Base-by-base conservation (phyloP, 2,888 invertebrate genomes). In the Spialia ferax region DNA sequence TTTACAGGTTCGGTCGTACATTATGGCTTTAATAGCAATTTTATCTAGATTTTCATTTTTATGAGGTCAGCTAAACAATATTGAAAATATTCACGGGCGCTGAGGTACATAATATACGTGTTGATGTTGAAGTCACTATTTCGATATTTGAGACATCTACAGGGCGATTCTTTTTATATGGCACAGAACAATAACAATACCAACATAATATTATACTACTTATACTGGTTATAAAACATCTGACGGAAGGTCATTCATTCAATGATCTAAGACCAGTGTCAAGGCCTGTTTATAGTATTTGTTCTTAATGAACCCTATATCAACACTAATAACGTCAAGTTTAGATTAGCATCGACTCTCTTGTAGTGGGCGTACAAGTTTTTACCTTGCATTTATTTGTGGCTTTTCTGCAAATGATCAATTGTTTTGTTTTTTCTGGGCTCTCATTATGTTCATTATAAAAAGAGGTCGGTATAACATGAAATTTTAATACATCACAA, bases 301-400 rank as follows among this genome's bases (percentile, higher is more conserved):
- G n/a, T 32, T 32, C 32, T 64, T 70, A 45, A 18, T 8, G 15
- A 22, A 32, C 11, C 32, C 32, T 20, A 48, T 45, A 32, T 32
- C 48, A 20, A 64, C 10, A 20, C 1, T 18, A 15, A 48, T 64
- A 64, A 18, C n/a, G 48, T 32, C 22, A 18, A 32, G 20, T 54
- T 55, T 65, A 69, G 70, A 61, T 63, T 61, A 74, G 76, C 75
- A 77, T 75, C 69, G 42, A 42, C 61, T 57, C 65, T 52, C 20
- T n/a, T 64, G 55, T 64, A 63, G 81, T 80, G 71, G 81, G 80
- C 75, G 79, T 74, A 77, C 75, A 70, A 77, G 76, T 77, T 75
- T 75, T 79, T 79, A 75, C 75, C 75, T 77, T 75, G 71, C 42
- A 72, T 73, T 18, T 26, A 59, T 74, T 78, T 74, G 73, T 71